These are phyloP conservation scores for Amphiduros pacificus DNA, from an alignment of 2,888 invertebrate genomes.

Conservation along the genomic window DNA sequence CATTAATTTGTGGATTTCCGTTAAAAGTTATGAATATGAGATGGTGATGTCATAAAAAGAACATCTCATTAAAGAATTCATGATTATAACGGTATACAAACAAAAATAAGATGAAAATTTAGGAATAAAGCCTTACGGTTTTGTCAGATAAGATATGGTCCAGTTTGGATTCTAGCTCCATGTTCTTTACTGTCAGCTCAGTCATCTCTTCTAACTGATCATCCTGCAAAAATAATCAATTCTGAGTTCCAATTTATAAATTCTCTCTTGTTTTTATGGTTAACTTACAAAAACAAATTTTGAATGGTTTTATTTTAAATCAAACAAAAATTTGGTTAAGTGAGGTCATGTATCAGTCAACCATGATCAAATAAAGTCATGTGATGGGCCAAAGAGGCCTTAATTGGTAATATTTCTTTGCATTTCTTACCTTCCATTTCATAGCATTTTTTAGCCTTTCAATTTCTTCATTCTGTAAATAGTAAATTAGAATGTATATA, in stretches of 20 bases:
- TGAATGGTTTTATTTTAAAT: background rate
- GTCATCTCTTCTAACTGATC: conserved; percentile 26
- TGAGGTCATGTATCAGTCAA: too few species aligned
- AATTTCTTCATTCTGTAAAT: conserved; percentile 18
- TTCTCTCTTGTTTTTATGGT: background rate
- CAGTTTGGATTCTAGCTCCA: conserved; percentile 27
- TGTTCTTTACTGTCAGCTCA: conserved; percentile 19
- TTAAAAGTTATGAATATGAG: background rate
- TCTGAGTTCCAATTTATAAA: background rate
- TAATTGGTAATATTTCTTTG: too few species aligned
- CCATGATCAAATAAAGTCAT: background rate
- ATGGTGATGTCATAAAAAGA: too few species aligned
- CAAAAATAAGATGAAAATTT: too few species aligned
- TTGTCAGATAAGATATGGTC: conserved; percentile 6
- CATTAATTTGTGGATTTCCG: background rate
- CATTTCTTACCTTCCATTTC: conserved; percentile 22
- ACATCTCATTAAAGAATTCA: too few species aligned
- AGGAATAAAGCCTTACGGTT: conserved; percentile 11
- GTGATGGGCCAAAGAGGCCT: too few species aligned
- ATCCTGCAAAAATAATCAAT: conserved; percentile 15
- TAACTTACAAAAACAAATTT: background rate
- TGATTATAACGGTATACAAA: too few species aligned
- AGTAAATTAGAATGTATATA: background rate
- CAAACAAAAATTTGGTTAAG: too few species aligned
- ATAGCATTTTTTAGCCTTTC: conserved; percentile 21